Evolutionary conservation across 2,888 invertebrate species (phyloP).

Genomic region (Sarcophaga rosellei): DNA sequence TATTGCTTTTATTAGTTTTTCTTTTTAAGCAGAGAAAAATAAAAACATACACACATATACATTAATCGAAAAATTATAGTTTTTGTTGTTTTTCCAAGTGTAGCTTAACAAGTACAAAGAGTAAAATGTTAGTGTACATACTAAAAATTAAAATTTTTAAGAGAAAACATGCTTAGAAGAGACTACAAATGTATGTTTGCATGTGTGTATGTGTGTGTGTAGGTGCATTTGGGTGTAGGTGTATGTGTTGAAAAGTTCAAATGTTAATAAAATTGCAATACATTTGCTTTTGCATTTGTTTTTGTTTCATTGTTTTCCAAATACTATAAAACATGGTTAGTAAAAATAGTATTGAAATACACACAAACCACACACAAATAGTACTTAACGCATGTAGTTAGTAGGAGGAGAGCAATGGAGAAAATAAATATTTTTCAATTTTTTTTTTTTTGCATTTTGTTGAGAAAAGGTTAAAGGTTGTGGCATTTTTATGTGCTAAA

Average conservation of each 20-base stretch:
- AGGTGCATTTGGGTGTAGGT: conserved; percentile 27
- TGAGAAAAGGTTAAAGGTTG: conserved; percentile 59
- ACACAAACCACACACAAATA: background rate
- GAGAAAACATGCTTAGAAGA: conserved; percentile 16
- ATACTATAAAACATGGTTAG: background rate
- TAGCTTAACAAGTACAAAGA: conserved; percentile 8
- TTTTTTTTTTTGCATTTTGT: too few relatives aligned
- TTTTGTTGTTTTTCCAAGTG: conserved; percentile 10
- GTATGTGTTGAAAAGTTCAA: conserved; percentile 37
- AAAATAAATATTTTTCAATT: background rate
- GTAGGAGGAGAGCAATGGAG: conserved; percentile 24
- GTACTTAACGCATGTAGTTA: background rate
- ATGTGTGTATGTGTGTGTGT: background rate
- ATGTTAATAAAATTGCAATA: conserved; percentile 60
- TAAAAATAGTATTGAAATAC: background rate
- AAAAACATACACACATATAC: too few relatives aligned
- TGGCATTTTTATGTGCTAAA: conserved; percentile 52
- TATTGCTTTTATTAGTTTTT: background rate
- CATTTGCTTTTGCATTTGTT: conserved; percentile 23
- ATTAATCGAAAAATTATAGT: background rate
- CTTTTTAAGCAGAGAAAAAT: background rate
- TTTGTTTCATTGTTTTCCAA: background rate
- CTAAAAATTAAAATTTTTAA: conserved; percentile 18
- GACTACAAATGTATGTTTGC: background rate
- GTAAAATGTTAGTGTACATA: conserved; percentile 35